Conservation (phyloP, 23 tunicate species). For the Styela plicata region DNA sequence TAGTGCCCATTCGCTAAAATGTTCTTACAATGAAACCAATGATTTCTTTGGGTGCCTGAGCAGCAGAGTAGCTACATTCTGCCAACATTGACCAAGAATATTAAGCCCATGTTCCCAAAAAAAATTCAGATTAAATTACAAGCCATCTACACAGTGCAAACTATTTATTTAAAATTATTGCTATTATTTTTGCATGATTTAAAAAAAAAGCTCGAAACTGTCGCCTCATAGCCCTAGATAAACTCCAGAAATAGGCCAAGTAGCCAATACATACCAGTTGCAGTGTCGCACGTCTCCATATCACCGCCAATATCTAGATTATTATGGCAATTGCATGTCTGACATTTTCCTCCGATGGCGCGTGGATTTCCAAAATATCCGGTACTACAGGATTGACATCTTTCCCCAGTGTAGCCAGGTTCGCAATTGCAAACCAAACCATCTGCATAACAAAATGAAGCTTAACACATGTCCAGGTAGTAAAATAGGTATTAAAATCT, state of each 20-base stretch:
- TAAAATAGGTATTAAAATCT: too few species aligned
- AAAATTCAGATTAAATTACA: background rate
- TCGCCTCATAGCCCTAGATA: too few species aligned
- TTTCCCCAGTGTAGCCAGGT: constrained; percentile 66
- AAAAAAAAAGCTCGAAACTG: too few species aligned
- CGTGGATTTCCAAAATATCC: constrained; percentile 64
- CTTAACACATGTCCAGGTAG: background rate
- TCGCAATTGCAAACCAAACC: constrained; percentile 62
- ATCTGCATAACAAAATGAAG: background rate
- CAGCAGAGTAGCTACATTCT: too few species aligned
- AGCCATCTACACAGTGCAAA: background rate
- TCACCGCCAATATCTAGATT: constrained; percentile 53
- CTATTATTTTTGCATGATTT: too few species aligned
- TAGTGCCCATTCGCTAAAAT: too few species aligned
- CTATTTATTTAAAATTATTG: too few species aligned
- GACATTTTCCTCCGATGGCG: constrained; percentile 49
- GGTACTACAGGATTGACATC: constrained; percentile 55
- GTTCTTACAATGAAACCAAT: too few species aligned
- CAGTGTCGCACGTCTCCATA: constrained; percentile 51
- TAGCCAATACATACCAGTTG: constrained; percentile 13
- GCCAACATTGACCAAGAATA: too few species aligned
- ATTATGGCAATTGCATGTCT: constrained; percentile 72
- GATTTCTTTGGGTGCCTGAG: too few species aligned
- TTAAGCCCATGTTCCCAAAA: too few species aligned
- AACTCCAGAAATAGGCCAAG: background rate